A percentile compares a stretch with the other conserved stretches of the same genome.
Evolutionary conservation across 2,797 vertebrate genomes (phyloP).

Genomic region (Syncerus caffer): DNA sequence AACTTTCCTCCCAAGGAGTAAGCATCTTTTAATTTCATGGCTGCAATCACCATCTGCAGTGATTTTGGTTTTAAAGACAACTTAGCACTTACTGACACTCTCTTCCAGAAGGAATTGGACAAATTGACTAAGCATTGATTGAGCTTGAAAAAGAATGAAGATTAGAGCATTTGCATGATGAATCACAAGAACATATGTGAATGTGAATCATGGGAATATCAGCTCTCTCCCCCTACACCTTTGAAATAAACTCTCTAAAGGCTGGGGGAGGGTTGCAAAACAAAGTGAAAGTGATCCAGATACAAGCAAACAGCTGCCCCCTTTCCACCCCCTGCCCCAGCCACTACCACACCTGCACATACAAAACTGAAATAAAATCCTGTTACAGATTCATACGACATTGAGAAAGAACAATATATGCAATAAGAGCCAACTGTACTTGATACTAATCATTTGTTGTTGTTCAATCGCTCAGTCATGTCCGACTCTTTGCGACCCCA

Average conservation of each 20-base stretch:
- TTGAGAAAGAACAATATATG: not conserved
- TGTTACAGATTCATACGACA: not conserved
- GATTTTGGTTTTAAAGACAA: not conserved
- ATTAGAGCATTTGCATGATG: not conserved
- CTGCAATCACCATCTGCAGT: not conserved
- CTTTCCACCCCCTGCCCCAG: rapidly evolving
- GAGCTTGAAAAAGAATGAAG: not conserved
- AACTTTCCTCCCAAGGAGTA: not conserved
- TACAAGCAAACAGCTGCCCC: not conserved
- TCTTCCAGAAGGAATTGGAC: not conserved
- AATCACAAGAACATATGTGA: not conserved
- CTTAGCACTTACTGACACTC: not conserved
- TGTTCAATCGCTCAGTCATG: not conserved
- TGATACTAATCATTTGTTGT: not conserved
- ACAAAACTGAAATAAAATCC: not conserved
- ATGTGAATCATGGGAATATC: not conserved
- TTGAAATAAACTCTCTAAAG: not conserved
- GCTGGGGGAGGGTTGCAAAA: not conserved
- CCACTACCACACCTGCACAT: not conserved
- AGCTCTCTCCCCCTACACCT: not conserved
- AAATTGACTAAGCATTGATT: not conserved
- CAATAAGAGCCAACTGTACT: not conserved
- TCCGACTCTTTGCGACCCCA: rapidly evolving
- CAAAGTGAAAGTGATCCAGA: not conserved
- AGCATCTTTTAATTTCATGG: not conserved